These are phyloP conservation scores for Steatocranus sp. DNA, from an alignment of 2,797 vertebrate species.

Conservation along the genomic window DNA sequence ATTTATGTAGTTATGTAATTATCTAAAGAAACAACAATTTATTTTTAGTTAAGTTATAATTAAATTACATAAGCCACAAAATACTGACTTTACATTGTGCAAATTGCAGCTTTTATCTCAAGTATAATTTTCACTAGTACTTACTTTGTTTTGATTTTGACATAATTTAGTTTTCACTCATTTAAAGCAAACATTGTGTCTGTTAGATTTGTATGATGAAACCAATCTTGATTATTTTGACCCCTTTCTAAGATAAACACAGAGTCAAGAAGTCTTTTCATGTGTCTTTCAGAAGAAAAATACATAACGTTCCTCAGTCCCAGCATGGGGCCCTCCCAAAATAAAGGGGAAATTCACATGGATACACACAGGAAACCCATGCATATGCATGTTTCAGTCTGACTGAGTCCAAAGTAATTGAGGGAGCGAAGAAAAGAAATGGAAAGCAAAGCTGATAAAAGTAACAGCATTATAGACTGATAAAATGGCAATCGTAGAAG, in stretches of 20 bases:
- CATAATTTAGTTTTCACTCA: background rate
- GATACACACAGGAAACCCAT: background rate
- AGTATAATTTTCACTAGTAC: background rate
- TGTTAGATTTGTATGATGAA: background rate
- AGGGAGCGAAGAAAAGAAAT: background rate
- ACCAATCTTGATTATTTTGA: background rate
- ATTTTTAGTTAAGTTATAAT: background rate
- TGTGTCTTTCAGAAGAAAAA: background rate
- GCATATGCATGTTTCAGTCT: background rate
- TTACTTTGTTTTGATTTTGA: background rate
- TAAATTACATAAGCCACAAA: background rate
- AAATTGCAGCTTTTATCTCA: background rate
- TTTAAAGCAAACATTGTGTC: background rate
- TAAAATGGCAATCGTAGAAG: background rate
- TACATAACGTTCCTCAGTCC: background rate
- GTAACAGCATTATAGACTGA: background rate
- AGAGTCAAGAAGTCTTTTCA: background rate
- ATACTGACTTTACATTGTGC: background rate
- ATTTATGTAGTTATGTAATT: background rate
- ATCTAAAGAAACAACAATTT: background rate
- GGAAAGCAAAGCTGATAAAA: background rate
- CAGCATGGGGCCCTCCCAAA: background rate
- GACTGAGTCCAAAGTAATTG: background rate
- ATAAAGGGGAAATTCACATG: background rate
- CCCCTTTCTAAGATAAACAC: background rate